Conservation (phyloP, 2,888 invertebrate genomes). For the Apoda limacodes region DNA sequence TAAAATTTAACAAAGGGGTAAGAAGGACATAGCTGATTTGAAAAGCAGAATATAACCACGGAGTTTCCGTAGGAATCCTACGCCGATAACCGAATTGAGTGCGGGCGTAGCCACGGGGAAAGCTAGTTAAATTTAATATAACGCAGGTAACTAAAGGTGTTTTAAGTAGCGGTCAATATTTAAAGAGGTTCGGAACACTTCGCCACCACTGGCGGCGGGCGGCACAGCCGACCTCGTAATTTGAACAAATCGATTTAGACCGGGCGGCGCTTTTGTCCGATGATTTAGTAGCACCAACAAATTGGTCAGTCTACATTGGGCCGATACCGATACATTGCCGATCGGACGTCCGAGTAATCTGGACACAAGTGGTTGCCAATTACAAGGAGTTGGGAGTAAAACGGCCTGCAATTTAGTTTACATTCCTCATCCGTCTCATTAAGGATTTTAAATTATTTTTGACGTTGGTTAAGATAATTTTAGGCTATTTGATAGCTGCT, state of each 20-base stretch:
- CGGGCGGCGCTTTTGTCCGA: slow-evolving; percentile 59
- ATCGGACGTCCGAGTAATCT: slow-evolving; percentile 33
- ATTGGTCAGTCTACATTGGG: slow-evolving; percentile 47
- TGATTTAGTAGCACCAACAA: slow-evolving; percentile 64
- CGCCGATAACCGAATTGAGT: too few relatives aligned
- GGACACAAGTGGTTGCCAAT: slow-evolving; percentile 50
- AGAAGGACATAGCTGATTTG: too few relatives aligned
- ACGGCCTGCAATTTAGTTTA: slow-evolving; percentile 51
- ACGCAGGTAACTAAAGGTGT: slow-evolving; percentile 21
- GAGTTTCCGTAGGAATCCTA: too few relatives aligned
- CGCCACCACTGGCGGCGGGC: too few relatives aligned
- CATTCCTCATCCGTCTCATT: too few relatives aligned
- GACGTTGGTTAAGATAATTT: too few relatives aligned
- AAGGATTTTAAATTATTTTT: too few relatives aligned
- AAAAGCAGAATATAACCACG: too few relatives aligned
- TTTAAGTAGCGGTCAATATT: slow-evolving; percentile 37
- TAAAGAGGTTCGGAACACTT: slow-evolving; percentile 32
- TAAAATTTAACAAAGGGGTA: too few relatives aligned
- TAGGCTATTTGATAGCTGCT: too few relatives aligned
- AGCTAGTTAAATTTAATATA: slow-evolving; percentile 8
- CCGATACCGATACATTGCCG: slow-evolving; percentile 36
- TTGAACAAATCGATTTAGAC: slow-evolving; percentile 66
- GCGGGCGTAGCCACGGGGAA: slow-evolving; percentile 14
- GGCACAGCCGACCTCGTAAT: slow-evolving; percentile 37
- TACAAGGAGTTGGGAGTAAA: slow-evolving; percentile 57